Conservation (phyloP, 2,113 vertebrate species). For the Polypterus bichir region DNA sequence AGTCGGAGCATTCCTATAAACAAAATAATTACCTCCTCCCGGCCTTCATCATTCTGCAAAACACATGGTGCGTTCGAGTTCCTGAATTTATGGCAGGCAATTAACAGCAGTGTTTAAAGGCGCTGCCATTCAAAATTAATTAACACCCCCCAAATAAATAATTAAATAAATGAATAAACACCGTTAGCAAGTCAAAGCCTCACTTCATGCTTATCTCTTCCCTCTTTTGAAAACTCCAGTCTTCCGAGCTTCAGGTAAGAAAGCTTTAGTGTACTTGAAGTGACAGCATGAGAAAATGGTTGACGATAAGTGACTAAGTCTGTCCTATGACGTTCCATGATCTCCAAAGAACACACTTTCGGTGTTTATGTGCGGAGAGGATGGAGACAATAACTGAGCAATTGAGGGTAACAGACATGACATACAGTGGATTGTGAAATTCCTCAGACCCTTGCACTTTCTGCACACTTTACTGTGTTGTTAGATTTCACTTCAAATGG, state of each 20-base stretch:
- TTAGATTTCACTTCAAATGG: too few species aligned
- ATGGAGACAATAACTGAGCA: too few species aligned
- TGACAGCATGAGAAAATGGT: too few species aligned
- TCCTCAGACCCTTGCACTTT: too few species aligned
- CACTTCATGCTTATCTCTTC: not conserved
- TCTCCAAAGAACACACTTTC: too few species aligned
- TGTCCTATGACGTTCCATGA: too few species aligned
- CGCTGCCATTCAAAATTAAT: not conserved
- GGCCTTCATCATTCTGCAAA: not conserved
- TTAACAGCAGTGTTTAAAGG: not conserved
- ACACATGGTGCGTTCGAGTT: not conserved
- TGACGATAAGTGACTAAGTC: too few species aligned
- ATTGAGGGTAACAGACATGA: too few species aligned
- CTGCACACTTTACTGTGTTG: too few species aligned
- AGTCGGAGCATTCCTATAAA: not conserved
- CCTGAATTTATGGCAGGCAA: not conserved
- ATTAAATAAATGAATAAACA: not conserved
- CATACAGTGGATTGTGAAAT: too few species aligned
- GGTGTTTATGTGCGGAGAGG: too few species aligned
- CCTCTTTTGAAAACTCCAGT: accelerated
- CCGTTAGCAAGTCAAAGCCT: not conserved
- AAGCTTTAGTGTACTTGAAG: not conserved
- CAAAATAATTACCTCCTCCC: not conserved
- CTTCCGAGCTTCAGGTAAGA: not conserved
- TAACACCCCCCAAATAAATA: not conserved